Evolutionary conservation across 2,797 vertebrate species (phyloP).

Genomic region (Peromyscus eremicus): DNA sequence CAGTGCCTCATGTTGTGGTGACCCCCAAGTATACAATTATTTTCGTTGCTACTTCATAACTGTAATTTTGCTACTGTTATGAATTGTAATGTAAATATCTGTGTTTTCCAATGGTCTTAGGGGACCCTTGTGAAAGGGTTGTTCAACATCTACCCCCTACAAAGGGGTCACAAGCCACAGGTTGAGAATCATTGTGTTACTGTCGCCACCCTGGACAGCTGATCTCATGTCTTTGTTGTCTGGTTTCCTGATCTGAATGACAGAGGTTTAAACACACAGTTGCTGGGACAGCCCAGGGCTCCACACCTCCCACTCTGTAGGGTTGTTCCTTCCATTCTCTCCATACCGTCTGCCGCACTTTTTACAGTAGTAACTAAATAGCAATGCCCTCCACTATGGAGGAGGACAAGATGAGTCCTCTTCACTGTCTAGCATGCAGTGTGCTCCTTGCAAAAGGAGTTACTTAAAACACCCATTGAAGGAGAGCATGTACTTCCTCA

Average conservation of each 20-base stretch:
- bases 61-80: background rate
- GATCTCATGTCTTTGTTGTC: background rate
- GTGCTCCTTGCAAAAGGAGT: background rate
- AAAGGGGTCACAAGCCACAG: background rate
- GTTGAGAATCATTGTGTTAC: too few species aligned
- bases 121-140: background rate
- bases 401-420: background rate
- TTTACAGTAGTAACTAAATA: constrained; percentile 33
- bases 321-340: background rate
- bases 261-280: background rate
- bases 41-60: too few species aligned
- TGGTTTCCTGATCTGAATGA: background rate
- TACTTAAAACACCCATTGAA: background rate
- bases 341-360: background rate
- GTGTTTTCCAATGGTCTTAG: background rate
- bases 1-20: background rate
- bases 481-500: background rate
- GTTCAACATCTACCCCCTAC: background rate
- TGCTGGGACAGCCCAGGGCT: background rate
- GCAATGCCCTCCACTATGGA: background rate
- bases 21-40: background rate
- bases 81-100: background rate
- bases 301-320: background rate
- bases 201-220: background rate
- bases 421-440: background rate